phyloP scores from a whole-genome alignment of 2,888 invertebrate genomes.

The Leptura quadrifasciata region DNA sequence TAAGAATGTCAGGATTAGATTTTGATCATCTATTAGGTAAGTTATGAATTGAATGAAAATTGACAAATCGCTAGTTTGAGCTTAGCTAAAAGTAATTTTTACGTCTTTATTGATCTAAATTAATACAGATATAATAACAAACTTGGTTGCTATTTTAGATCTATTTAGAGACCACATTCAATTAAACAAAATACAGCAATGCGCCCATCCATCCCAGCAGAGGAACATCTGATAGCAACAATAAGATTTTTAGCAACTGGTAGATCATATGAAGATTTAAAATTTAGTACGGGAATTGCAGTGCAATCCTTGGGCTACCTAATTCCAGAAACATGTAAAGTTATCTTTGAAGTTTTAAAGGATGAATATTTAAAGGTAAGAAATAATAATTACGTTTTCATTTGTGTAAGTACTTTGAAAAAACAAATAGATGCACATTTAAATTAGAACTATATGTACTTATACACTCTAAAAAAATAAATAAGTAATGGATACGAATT shows the following conservation, averaged over 20 bases:
- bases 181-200: conserved; percentile 15
- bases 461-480: too few relatives aligned
- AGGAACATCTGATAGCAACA: conserved; percentile 9
- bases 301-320: background rate
- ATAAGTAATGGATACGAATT: background rate
- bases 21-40: background rate
- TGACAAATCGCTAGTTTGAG: too few relatives aligned
- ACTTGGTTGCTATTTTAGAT: background rate
- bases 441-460: too few relatives aligned
- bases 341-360: background rate
- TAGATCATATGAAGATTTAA: conserved; percentile 10
- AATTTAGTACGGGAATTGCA: conserved; percentile 17
- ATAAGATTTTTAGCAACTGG: conserved; percentile 10
- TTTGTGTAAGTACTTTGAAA: too few relatives aligned
- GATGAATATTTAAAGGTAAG: background rate
- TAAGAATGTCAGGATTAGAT: background rate
- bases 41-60: too few relatives aligned
- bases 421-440: too few relatives aligned
- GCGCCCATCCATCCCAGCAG: background rate
- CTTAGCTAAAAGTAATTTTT: too few relatives aligned
- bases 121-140: too few relatives aligned
- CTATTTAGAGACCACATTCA: background rate
- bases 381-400: background rate
- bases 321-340: conserved; percentile 26
- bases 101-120: too few relatives aligned